phyloP scores from a whole-genome alignment of 2,888 invertebrate species.

The Oscheius myriophilus region DNA sequence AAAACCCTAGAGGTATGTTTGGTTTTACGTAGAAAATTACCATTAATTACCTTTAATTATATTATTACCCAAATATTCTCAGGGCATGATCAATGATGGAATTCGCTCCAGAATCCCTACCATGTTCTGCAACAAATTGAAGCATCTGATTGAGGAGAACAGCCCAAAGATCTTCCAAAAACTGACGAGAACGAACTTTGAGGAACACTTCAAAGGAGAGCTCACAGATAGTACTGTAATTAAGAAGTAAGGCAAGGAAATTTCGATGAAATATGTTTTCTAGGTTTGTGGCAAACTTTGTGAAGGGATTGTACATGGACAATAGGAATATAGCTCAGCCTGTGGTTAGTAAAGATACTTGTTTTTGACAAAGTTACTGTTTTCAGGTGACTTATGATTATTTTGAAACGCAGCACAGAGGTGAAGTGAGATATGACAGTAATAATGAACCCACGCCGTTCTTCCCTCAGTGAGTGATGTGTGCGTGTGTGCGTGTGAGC shows the following conservation, averaged over 20 bases:
- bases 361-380: too few species aligned
- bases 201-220: constrained; percentile 54
- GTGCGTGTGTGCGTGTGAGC: neutral
- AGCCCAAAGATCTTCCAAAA: constrained; percentile 61
- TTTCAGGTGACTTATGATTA: constrained; percentile 58
- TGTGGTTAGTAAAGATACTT: constrained; percentile 22
- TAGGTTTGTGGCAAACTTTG: constrained; percentile 63
- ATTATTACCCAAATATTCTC: too few species aligned
- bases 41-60: too few species aligned
- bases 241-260: constrained; percentile 10
- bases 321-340: constrained; percentile 63
- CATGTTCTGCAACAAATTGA: constrained; percentile 63
- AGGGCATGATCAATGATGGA: constrained; percentile 66
- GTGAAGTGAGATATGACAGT: constrained; percentile 62
- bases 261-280: neutral
- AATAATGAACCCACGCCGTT: constrained; percentile 58
- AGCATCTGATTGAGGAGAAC: constrained; percentile 64
- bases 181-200: constrained; percentile 54
- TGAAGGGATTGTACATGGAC: constrained; percentile 63
- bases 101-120: constrained; percentile 63
- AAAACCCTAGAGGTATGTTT: constrained; percentile 63
- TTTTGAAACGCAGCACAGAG: constrained; percentile 66
- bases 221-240: constrained; percentile 26
- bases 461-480: constrained; percentile 45
- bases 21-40: constrained; percentile 5